Base-by-base conservation (phyloP, 35 echinoderm and acorn worm species). In the Heliocidaris erythrogramma region DNA sequence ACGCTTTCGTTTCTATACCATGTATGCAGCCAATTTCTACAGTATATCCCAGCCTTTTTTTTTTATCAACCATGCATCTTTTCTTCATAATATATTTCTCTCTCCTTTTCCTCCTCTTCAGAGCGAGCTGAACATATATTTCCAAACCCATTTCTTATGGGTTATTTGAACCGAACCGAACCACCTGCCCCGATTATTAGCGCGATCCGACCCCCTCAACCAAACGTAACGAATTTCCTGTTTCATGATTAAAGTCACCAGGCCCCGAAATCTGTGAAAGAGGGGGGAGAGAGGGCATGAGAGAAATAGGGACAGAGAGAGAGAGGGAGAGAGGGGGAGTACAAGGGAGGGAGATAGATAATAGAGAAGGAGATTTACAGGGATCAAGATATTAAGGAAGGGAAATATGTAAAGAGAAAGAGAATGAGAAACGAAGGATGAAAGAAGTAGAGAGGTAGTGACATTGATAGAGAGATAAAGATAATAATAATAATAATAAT, bases 151-250 rank as follows among this genome's bases (percentile, higher is more conserved):
- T 69, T 17, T 69, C 6, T 18, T 69, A 5, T 48, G 47, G 16
- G 86, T 88, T 31, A 7, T 32, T 88, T 88, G 86, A 88, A 48
- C 86, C 47, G 30, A 21, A 13, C 86, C 86, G 47, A 42, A 88
- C 16, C 86, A 88, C 86, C 86, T 88, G 86, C 86, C 31, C 31
- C 30, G 60, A 42, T 88, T 32, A 88, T 88, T 88, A 35, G 86
- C 31, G 31, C 10, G 86, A 11, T 18, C 10, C 10, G 4, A 12
- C 47, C 86, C 86, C 86, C 31, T 88, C 86, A 88, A 42, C 86
- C 86, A 48, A 42, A 88, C 86, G 86, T 88, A 88, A 88, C 86
- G 30, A 88, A 88, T 88, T 88, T 88, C 86, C 86, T 31, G 86
- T 88, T 16, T 48, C 10, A 32, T 88, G 86, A 88, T 88, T 88